A percentile compares a stretch with the other conserved stretches of the same genome.
Evolutionary conservation across 2,888 invertebrate species (phyloP).

Genomic region (Ernsta delagoae): DNA sequence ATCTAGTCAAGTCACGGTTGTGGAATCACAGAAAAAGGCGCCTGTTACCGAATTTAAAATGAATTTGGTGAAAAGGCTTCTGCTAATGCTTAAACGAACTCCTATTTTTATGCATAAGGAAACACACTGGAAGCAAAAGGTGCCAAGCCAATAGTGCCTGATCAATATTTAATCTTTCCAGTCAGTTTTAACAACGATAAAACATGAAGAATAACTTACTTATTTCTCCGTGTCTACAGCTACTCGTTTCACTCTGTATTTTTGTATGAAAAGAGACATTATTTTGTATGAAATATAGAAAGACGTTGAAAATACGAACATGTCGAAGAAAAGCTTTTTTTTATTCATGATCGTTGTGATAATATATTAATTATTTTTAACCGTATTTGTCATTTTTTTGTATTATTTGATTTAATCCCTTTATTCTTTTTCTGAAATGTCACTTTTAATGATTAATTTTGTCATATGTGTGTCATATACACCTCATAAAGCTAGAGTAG

Average conservation of each 20-base stretch:
- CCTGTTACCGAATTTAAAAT: background rate
- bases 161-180: background rate
- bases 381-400: slow-evolving; percentile 21
- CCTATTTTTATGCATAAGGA: too few relatives aligned
- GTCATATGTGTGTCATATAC: too few relatives aligned
- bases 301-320: slow-evolving; percentile 56
- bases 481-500: too few relatives aligned
- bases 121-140: too few relatives aligned
- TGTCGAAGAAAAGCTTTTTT: slow-evolving; percentile 52
- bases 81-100: too few relatives aligned
- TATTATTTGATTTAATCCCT: background rate
- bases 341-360: slow-evolving; percentile 46
- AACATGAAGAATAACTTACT: background rate
- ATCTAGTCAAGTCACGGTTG: background rate
- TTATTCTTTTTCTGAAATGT: background rate
- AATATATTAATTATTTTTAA: background rate
- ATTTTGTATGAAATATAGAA: slow-evolving; percentile 58
- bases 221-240: slow-evolving; percentile 17
- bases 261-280: slow-evolving; percentile 56
- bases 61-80: background rate
- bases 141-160: background rate
- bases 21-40: background rate
- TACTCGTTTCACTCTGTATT: slow-evolving; percentile 48
- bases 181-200: background rate
- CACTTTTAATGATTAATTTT: background rate